Base-by-base conservation (phyloP, 2,113 vertebrate genomes). In the Apodemus sylvaticus region DNA sequence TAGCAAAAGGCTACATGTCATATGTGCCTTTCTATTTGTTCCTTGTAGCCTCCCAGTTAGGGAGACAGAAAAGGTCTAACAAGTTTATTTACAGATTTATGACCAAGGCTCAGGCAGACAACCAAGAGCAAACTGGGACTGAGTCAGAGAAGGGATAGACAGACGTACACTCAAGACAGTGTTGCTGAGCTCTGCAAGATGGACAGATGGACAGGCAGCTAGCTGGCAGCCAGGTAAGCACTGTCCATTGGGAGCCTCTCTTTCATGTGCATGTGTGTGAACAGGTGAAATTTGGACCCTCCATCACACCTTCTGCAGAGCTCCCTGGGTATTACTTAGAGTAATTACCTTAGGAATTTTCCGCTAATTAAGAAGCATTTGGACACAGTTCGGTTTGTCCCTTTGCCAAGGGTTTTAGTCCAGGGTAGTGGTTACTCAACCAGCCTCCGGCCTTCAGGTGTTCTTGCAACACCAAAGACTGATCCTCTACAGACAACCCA, bases 311-410 rank as follows among this genome's bases (percentile, higher is more conserved):
- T 85, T 66, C n/a, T 0, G 26, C 22, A 31, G 10, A 55, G 4
- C 62, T 89, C 89, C 89, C 78, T 83, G 22, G 74, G 1, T 64
- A 71, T 96, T 62, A 86, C 60, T 95, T 71, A 74, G 29, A 94
- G 68, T 89, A 82, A 91, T 96, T 95, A 93, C 89, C 94, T 95
- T 70, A 86, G 45, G 87, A 83, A 77, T 78, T 86, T 92, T 93
- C 82, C 29, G 64, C 88, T 96, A 95, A 96, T 94, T 92, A 91
- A 78, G 68, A 79, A 94, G 85, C 36, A 88, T 95, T 70, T 97
- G 91, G 89, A 83, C 42, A 89, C 53, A 58, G 19, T 94, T 76
- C 20, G 39, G 34, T 55, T 79, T 70, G 34, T 87, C 86, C 89
- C 7, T 89, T 95, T 70, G 91, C 89, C 89, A 97, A 83, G 58